Percentiles rank a stretch among this genome's conserved stretches.
Conservation (phyloP, 2,113 vertebrate genomes). For the Pygoscelis adeliae region DNA sequence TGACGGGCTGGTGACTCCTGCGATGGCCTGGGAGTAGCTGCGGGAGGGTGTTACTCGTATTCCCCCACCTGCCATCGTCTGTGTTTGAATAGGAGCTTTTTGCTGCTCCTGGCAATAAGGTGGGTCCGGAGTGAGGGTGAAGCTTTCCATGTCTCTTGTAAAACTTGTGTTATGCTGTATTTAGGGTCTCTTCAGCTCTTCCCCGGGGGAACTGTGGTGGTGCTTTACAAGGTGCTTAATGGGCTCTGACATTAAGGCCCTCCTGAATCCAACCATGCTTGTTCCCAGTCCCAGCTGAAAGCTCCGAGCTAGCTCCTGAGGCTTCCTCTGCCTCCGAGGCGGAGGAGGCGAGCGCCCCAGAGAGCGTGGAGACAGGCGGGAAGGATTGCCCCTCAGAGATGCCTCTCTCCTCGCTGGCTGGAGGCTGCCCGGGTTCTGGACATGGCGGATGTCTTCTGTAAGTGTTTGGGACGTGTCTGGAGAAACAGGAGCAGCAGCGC, state of each 20-base stretch:
- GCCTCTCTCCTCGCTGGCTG: neutral
- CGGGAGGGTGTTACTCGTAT: neutral
- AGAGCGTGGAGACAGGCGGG: rapidly evolving
- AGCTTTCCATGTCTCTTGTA: neutral
- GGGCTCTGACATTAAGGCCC: neutral
- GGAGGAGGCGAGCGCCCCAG: neutral
- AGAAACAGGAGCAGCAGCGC: neutral
- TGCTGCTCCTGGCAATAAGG: neutral
- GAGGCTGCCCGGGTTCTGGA: neutral
- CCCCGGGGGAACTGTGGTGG: rapidly evolving
- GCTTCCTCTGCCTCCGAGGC: neutral
- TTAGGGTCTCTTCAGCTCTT: neutral
- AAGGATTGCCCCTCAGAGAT: neutral
- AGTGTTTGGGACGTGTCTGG: rapidly evolving
- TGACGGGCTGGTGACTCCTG: neutral
- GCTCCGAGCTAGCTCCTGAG: neutral
- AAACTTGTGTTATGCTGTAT: neutral
- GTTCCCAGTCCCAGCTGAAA: neutral
- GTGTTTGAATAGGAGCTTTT: neutral
- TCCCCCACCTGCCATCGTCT: neutral
- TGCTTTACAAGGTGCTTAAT: neutral
- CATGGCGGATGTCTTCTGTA: rapidly evolving
- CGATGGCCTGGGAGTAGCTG: neutral
- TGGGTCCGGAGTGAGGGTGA: neutral
- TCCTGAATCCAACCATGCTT: neutral